Evolutionary conservation across 2,113 vertebrate genomes (phyloP), one percentile per base, ranked within the genome.

Genomic region (Nycticryphes semicollaris): DNA sequence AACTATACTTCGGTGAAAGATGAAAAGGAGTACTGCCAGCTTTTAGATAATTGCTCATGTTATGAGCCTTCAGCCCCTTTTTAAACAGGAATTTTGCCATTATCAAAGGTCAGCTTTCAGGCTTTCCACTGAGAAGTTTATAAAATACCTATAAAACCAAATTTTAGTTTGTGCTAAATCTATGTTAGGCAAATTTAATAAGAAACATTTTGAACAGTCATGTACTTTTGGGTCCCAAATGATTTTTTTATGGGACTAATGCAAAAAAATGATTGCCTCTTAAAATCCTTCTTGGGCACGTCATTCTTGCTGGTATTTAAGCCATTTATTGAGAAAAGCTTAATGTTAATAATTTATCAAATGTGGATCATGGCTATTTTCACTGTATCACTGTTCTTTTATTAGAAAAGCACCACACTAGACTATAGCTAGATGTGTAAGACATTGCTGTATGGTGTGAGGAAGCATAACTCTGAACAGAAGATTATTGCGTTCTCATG

Each of bases 51-150:
- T 78, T 87, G 54, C 70, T 43, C 28, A 0, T 41, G 67, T 94
- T 97, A 95, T 77, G 77, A 96, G 92, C 35, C 89, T 92, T 94
- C 75, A 89, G 90, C 22, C 39, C 50, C 92, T 85, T 92, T 96
- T 96, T 62, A 94, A 97, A 68, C 17, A 79, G 87, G 54, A 94
- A 87, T 89, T 93, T 63, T 83, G 63, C 63, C 70, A 83, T 79
- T 94, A 89, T 86, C 95, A 94, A 72, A 94, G 87, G 90, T 85
- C 92, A 95, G 54, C 51, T 90, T 93, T 90, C 88, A 96, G 84
- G 41, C 33, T 96, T 95, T 94, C 76, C 50, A 85, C 12, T 2
- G 53, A 97, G 93, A 80, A 92, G 94, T 97, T 96, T 91, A 72
- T 94, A 96, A 92, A 95, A 89, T 60, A 59, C 50, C 57, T 87